These are phyloP conservation scores for Montipora foliosa DNA, from an alignment of 64 coral and sea anemone genomes.

Conservation along the genomic window DNA sequence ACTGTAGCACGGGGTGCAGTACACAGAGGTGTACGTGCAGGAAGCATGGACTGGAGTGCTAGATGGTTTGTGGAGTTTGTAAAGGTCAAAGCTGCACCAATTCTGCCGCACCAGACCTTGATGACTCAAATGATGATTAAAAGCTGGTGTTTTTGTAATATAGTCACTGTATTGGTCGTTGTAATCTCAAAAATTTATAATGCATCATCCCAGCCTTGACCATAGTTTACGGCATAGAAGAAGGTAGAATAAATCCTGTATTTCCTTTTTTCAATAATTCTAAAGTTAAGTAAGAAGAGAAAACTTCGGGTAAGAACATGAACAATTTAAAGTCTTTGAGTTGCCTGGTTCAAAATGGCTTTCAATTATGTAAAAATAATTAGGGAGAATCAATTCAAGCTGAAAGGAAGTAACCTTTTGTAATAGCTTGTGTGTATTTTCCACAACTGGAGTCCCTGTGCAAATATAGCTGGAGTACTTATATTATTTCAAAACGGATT, in stretches of 20 bases:
- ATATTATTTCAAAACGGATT: not conserved
- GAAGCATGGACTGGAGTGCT: conserved; percentile 61
- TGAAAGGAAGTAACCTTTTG: conserved; percentile 15
- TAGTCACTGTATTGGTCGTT: conserved; percentile 3
- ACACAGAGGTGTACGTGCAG: conserved; percentile 38
- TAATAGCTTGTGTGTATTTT: conserved; percentile 12
- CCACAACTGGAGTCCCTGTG: not conserved
- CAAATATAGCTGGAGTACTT: not conserved
- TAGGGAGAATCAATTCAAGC: conserved; percentile 6
- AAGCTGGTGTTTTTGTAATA: not conserved
- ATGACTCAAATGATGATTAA: not conserved
- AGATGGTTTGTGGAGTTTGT: conserved; percentile 50
- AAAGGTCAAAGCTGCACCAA: conserved; percentile 41
- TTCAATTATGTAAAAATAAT: conserved; percentile 1
- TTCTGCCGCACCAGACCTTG: not conserved
- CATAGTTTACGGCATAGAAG: not conserved
- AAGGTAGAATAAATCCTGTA: not conserved
- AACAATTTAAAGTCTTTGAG: not conserved
- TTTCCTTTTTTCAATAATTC: conserved; percentile 4
- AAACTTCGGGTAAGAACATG: not conserved
- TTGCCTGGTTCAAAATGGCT: conserved; percentile 10
- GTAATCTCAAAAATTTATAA: conserved; percentile 8
- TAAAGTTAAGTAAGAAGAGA: conserved; percentile 15
- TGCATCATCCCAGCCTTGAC: conserved; percentile 4
- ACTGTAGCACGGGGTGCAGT: conserved; percentile 9